phyloP scores from a whole-genome alignment of 2,888 invertebrate genomes.

The Acholoe squamosa region DNA sequence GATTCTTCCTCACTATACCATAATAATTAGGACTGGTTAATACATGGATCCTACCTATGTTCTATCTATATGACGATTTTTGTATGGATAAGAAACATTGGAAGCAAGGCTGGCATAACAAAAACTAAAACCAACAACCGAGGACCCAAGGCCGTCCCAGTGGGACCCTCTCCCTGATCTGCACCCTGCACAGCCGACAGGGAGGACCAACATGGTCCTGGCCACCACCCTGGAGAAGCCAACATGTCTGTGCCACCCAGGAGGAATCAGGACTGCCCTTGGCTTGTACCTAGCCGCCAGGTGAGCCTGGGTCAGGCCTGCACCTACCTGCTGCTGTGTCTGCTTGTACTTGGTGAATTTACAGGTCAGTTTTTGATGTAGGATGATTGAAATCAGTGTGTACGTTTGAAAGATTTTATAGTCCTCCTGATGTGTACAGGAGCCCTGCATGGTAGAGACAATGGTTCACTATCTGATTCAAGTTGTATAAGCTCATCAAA shows the following conservation, averaged over 20 bases:
- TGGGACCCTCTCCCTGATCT: background rate
- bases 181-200: background rate
- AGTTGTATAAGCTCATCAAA: no score
- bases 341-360: background rate
- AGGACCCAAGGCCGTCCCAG: background rate
- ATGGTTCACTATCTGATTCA: no score
- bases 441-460: no score
- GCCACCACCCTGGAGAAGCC: background rate
- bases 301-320: background rate
- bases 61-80: background rate
- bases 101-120: background rate
- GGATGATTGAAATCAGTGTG: background rate
- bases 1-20: background rate
- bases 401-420: background rate
- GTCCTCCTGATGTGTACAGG: no score
- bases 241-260: background rate
- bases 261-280: background rate
- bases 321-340: background rate
- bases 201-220: constrained; percentile 19
- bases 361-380: background rate
- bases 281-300: background rate
- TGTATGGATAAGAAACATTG: background rate
- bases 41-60: background rate
- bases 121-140: background rate
- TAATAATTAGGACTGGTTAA: background rate